Evolutionary conservation across 2,888 invertebrate genomes (phyloP).

Genomic region (Bugula neritina): DNA sequence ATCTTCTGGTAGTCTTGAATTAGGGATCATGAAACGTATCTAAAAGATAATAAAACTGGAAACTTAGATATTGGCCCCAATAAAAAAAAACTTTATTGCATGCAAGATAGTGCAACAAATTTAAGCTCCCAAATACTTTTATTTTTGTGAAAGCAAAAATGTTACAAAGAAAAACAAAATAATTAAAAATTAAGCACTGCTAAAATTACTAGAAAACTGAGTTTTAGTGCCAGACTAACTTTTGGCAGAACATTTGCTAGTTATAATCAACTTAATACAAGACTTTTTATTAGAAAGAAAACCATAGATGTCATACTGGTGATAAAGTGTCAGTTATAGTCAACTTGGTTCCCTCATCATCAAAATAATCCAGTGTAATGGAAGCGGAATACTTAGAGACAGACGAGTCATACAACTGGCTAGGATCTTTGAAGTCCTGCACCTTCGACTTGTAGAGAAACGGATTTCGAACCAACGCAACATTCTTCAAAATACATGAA

Average conservation of each 20-base stretch:
- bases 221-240: too few species aligned
- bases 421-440: slow-evolving; percentile 31
- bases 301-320: too few species aligned
- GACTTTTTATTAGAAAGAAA: too few species aligned
- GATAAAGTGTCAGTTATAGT: slow-evolving; percentile 28
- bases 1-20: background rate
- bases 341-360: slow-evolving; percentile 30
- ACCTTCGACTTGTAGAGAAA: slow-evolving; percentile 25
- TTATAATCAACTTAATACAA: too few species aligned
- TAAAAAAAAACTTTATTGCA: too few species aligned
- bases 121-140: too few species aligned
- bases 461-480: background rate
- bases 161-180: too few species aligned
- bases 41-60: background rate
- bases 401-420: slow-evolving; percentile 26
- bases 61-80: background rate
- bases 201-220: too few species aligned
- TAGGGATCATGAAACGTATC: background rate
- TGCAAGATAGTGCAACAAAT: too few species aligned
- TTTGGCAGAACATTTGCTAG: too few species aligned
- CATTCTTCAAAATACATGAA: slow-evolving; percentile 26
- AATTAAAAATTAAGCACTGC: too few species aligned
- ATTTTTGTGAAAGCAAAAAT: too few species aligned
- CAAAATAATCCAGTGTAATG: slow-evolving; percentile 30
- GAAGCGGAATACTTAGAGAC: slow-evolving; percentile 30